Evolutionary conservation across 2,888 invertebrate species (phyloP), one percentile per base, ranked within the genome.

Genomic region (Macrophya annulata): DNA sequence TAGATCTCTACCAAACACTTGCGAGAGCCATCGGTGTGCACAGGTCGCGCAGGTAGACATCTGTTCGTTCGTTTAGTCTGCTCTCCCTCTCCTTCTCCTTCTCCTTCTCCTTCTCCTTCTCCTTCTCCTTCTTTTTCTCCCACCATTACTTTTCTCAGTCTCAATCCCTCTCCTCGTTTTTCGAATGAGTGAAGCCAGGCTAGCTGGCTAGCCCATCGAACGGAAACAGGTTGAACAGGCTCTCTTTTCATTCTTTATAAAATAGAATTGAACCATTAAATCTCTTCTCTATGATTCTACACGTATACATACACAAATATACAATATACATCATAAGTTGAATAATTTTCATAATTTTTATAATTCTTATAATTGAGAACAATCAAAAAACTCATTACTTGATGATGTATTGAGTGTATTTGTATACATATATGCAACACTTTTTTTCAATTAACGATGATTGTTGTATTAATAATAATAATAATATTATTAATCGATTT

Each of bases 1-100:
- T 74, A 86, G 86, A 87, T 86, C 85, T 89, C 85, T 85, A 25
- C 76, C 82, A 55, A 37, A 68, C 65, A 65, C 51, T 84, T 72
- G 31, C 31, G 72, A 81, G 25, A 40, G n/a, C 40, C 31, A 40
- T 40, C 62, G 40, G 81, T 45, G 45, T 21, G 45, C 43, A 45
- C 43, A 25, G 21, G 59, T 25, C 37, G 62, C 37, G 62, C 81
- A 81, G 45, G 81, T 77, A 81, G 81, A 81, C 81, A 81, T 81
- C 81, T 81, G 81, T 81, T 81, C 81, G 43, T 40, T 62, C 43
- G 43, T 59, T 81, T 21, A 21, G 72, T 55, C 62, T 59, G 15
- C 40, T 15, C 37, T 51, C 59, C 37, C 48, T n/a, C 62, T 21
- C 40, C n/a, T n/a, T n/a, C n/a, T n/a, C n/a, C n/a, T n/a, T n/a